Evolutionary conservation across 2,113 vertebrate genomes (phyloP).

Genomic region (Gadus chalcogrammus): DNA sequence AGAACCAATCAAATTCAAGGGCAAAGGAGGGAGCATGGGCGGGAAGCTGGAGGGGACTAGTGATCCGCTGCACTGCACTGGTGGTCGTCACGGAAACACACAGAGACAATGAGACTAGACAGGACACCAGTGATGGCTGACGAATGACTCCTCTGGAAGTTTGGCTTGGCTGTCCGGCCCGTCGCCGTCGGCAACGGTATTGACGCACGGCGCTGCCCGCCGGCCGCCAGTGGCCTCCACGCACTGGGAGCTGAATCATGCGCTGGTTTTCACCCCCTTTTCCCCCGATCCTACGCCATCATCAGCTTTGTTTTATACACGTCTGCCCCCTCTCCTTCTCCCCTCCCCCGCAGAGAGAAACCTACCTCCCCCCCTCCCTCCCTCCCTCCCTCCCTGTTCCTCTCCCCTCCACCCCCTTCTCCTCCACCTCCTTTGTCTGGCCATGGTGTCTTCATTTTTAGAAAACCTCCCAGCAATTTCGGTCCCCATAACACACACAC

Average conservation of each 20-base stretch:
- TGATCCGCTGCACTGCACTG: too few relatives aligned
- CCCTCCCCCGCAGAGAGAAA: conserved; percentile 10
- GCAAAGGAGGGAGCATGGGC: neutral
- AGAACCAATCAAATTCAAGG: neutral
- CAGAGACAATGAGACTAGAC: neutral
- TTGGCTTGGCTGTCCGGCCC: too few relatives aligned
- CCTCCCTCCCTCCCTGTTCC: conserved; percentile 8
- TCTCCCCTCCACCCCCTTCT: neutral
- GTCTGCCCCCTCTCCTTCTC: conserved; percentile 25
- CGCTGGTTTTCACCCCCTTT: neutral
- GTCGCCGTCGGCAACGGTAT: too few relatives aligned
- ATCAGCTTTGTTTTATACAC: too few relatives aligned
- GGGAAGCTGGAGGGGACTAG: too few relatives aligned
- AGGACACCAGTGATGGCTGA: too few relatives aligned
- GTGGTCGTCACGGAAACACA: neutral
- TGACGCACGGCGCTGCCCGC: too few relatives aligned
- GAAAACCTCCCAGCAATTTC: conserved; percentile 45
- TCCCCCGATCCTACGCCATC: neutral
- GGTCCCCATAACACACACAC: neutral
- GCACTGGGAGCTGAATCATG: neutral
- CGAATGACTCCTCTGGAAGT: too few relatives aligned
- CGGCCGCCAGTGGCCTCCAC: too few relatives aligned
- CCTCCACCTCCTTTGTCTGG: conserved; percentile 54
- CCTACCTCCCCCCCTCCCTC: conserved; percentile 13
- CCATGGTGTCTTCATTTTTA: conserved; percentile 52